Base-by-base conservation (phyloP, 1,140 invertebrate genomes). In the Drosophila mojavensis region DNA sequence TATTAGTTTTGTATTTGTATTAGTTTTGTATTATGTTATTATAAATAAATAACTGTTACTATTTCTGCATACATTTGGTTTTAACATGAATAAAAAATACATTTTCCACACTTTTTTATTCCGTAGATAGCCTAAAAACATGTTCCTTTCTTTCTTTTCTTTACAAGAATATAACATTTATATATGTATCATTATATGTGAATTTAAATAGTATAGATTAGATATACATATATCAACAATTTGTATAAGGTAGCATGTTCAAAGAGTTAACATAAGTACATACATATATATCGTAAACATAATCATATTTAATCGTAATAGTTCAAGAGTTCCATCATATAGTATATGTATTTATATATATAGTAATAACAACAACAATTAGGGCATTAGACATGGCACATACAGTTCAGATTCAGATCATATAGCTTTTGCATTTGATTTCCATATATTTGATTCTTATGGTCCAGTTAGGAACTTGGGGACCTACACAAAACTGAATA, bases 221-320 rank as follows among this genome's bases (percentile, higher is more conserved):
- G 71, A 79, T 86, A 79, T 86, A 86, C 89, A 88, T 89, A 86
- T 88, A 88, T 89, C 83, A 88, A 88, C 84, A 88, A 83, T 83
- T 88, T 81, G 83, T 64, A 75, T 78, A 85, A 86, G 83, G 79
- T 86, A 86, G 83, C 82, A 77, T 71, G 82, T 76, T 82, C 81
- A 67, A 54, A 69, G 75, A 88, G 71, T 82, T 74, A 62, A 84
- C 64, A 60, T 84, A 81, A 69, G 70, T 59, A 59, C 64, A 75
- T 65, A 69, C 59, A 36, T 62, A 50, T 50, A 26, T 55, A 73
- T 67, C 55, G 56, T 67, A 73, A 78, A 82, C 80, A 78, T 74
- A 81, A 78, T 70, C 73, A 71, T 86, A 81, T 66, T 66, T 73
- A 15, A 43, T 59, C 56, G 41, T 59, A 88, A 79, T 73, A 83